Evolutionary conservation across 2,888 invertebrate species (phyloP), one percentile per base, ranked within the genome.

Genomic region (Clistopyga incitator): DNA sequence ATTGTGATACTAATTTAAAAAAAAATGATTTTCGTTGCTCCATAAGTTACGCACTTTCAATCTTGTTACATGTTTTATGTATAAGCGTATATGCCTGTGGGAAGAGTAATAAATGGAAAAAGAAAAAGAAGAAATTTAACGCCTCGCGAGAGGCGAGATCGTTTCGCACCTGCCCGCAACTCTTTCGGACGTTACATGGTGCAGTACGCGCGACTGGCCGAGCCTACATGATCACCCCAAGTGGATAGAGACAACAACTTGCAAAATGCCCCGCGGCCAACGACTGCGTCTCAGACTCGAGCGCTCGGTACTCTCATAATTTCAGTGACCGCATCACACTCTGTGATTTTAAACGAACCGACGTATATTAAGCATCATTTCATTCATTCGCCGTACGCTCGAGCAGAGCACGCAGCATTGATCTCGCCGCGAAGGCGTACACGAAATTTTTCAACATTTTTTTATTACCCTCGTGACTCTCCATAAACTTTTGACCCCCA

Each of bases 281-380:
- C 72, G 50, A 23, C 65, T 42, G 64, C 45, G 70, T 54, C 18
- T 52, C 34, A 38, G 50, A 56, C 34, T 38, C 45, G 79, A 74
- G 68, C 61, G 42, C 52, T 54, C 42, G 42, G 64, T 50, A 59
- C 71, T 74, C 72, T 71, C 56, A 56, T 59, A 67, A 77, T 61
- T 71, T 45, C 45, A 47, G 50, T 54, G 42, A 47, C 38, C 29
- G 45, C 64, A 59, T 42, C 50, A 6, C 18, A 45, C 78, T 75
- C 75, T 70, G 68, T 75, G 78, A 82, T 65, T 75, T 76, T 42
- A 76, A 76, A 76, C 72, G 50, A 71, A 56, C 82, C 65, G 76
- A 82, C 82, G 75, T 82, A 76, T 67, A 82, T 82, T 82, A 52
- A 82, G 65, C 47, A 29, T 79, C 82, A 34, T 65, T 75, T 75